These are phyloP conservation scores for Dolichallabes microphthalmus DNA, from an alignment of 2,113 vertebrate genomes.

Conservation along the genomic window DNA sequence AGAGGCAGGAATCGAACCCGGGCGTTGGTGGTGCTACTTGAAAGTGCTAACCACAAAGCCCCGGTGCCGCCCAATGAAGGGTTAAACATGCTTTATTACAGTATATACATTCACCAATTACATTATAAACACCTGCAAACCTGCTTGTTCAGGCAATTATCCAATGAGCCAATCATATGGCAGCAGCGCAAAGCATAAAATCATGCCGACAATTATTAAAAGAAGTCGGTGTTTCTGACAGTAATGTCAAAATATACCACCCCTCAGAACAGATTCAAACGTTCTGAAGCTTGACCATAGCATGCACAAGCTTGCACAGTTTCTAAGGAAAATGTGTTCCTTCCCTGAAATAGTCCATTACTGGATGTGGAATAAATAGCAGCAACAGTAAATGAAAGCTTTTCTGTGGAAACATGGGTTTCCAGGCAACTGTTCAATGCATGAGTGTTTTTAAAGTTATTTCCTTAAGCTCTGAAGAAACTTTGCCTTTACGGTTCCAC, in stretches of 20 bases:
- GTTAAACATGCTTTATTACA: neutral
- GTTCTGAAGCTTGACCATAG: neutral
- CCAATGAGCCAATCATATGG: neutral
- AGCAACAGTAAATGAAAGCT: neutral
- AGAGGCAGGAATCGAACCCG: too few relatives aligned
- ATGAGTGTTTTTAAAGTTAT: neutral
- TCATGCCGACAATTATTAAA: neutral
- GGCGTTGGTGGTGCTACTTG: too few relatives aligned
- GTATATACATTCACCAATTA: neutral
- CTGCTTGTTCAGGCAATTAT: neutral
- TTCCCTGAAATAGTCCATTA: neutral
- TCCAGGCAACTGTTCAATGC: slow-evolving; percentile 39
- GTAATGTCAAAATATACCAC: neutral
- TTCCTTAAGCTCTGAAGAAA: slow-evolving; percentile 16
- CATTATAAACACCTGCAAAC: neutral
- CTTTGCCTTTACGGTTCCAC: slow-evolving; percentile 8
- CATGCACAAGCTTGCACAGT: neutral
- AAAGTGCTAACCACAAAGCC: too few relatives aligned
- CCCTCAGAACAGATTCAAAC: too few relatives aligned
- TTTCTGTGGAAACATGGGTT: slow-evolving; percentile 8
- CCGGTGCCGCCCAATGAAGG: neutral
- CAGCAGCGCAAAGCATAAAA: neutral
- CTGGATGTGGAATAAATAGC: slow-evolving; percentile 4
- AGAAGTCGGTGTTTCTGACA: neutral
- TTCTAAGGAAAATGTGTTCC: neutral